Evolutionary conservation across 2,888 invertebrate species (phyloP), one percentile per base, ranked within the genome.

Genomic region (Bombylius major): DNA sequence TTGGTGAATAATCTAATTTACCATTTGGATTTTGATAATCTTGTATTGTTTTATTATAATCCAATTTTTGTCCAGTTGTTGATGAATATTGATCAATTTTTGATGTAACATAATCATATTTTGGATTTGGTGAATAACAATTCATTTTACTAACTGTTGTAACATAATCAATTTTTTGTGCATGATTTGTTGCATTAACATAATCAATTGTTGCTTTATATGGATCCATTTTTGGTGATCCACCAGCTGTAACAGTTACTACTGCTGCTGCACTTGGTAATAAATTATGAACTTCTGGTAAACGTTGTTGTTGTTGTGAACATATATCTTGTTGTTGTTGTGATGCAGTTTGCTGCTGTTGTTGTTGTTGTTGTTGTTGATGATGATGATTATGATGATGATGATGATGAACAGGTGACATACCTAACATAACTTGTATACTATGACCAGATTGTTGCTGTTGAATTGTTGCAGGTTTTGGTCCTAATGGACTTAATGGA

Each of bases 371-470:
- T 45, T 50, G 23, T 23, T 23, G 23, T 23, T 42, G 52, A 33
- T 49, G 52, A 39, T 50, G 46, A 4, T 47, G 51, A 34, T 14
- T 1, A 23, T 23, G 23, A 23, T 23, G 23, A 23, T 23, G 23
- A 3, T 62, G 63, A n/a, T 59, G 60, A 50, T 64, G 66, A 49
- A 65, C 64, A 4, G 63, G 58, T 59, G 78, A 77, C 58, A 82
- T 72, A 13, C 83, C 83, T 55, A 84, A 70, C 84, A 85, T 84
- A 59, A 83, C 82, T 70, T 84, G 83, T 62, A 84, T 80, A 62
- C 80, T 79, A 64, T 82, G 81, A 31, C 63, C 59, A 36, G 63
- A 64, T 14, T 64, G 61, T 54, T 64, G 61, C 34, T 60, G 58
- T 45, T 61, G 62, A 7, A 58, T 56, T 42, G 58, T 58, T 39